Evolutionary conservation across 2,797 vertebrate genomes (phyloP), one percentile per base, ranked within the genome.

Genomic region (Centropyge bicolor): DNA sequence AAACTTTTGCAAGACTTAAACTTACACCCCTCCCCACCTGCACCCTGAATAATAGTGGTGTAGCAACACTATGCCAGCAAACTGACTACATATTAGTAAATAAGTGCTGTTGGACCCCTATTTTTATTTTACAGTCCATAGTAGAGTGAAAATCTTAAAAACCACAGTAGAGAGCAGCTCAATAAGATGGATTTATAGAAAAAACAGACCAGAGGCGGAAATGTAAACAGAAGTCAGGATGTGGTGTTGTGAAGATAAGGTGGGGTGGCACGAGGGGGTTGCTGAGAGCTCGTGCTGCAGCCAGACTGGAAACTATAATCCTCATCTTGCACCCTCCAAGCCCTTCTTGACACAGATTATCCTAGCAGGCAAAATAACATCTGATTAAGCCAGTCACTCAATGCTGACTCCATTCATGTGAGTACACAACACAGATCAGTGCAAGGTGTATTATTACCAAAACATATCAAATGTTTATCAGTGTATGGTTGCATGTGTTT

Each of bases 281-380:
- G 60, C 57, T 62, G 17, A 76, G 77, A 54, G 31, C 63, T 83
- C 8, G 45, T 78, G 72, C 16, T 61, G 59, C 17, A 52, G 83
- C 51, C 51, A 48, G 59, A 86, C 68, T 75, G 86, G 89, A 90
- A 90, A 91, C 82, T 88, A 41, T 90, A 90, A 93, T 90, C 89
- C 85, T 84, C 54, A 77, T 73, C 72, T 77, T 48, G 31, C 67
- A 68, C 43, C 56, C 67, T 86, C 69, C 77, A 40, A 76, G 66
- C 8, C 48, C 52, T 60, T 88, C 67, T 78, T 83, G 70, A 86
- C 82, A 86, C 86, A 90, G 86, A 91, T 90, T 92, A 90, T 62
- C 3, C 13, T 31, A 41, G 51, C 61, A 73, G 78, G 24, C 70
- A 80, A 84, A 92, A 90, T 45, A 85, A 84, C 77, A 70, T 70